Evolutionary conservation across 2,888 invertebrate species (phyloP).

Genomic region (Palloptera scutellata): DNA sequence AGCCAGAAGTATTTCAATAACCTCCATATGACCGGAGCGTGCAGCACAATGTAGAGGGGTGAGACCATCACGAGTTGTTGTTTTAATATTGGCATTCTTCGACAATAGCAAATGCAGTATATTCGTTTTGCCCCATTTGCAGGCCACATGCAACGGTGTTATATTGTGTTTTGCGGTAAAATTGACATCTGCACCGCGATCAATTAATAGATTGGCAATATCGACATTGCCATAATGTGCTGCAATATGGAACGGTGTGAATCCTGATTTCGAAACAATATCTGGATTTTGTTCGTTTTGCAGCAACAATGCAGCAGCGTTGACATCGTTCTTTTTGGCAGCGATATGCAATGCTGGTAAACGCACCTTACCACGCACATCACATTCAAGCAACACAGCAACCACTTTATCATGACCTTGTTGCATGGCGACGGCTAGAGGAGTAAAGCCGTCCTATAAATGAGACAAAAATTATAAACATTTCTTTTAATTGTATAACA

Average conservation of each 20-base stretch:
- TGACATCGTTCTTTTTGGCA: slow-evolving; percentile 98
- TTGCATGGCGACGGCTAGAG: slow-evolving; percentile 98
- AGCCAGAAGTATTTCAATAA: slow-evolving; percentile 87
- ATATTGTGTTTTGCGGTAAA: slow-evolving; percentile 97
- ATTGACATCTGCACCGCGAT: slow-evolving; percentile 94
- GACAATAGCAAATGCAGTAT: slow-evolving; percentile 90
- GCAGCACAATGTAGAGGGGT: slow-evolving; percentile 98
- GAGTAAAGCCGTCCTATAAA: slow-evolving; percentile 95
- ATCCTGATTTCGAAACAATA: slow-evolving; percentile 95
- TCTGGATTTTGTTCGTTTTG: slow-evolving; percentile 97
- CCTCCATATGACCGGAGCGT: slow-evolving; percentile 93
- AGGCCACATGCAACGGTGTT: slow-evolving; percentile 97
- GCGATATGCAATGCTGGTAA: slow-evolving; percentile 97
- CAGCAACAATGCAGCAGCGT: slow-evolving; percentile 89
- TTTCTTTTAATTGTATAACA: background rate
- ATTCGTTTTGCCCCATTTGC: slow-evolving; percentile 97
- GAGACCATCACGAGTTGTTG: slow-evolving; percentile 92
- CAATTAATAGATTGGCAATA: slow-evolving; percentile 86
- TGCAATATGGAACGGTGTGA: slow-evolving; percentile 98
- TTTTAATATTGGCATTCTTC: slow-evolving; percentile 90
- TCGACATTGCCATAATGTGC: slow-evolving; percentile 98
- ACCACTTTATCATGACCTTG: slow-evolving; percentile 98
- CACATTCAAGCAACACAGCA: slow-evolving; percentile 93
- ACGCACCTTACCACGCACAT: slow-evolving; percentile 93
- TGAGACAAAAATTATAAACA: background rate